phyloP scores from a whole-genome alignment of 2,888 invertebrate species.

The Hybos culiciformis region DNA sequence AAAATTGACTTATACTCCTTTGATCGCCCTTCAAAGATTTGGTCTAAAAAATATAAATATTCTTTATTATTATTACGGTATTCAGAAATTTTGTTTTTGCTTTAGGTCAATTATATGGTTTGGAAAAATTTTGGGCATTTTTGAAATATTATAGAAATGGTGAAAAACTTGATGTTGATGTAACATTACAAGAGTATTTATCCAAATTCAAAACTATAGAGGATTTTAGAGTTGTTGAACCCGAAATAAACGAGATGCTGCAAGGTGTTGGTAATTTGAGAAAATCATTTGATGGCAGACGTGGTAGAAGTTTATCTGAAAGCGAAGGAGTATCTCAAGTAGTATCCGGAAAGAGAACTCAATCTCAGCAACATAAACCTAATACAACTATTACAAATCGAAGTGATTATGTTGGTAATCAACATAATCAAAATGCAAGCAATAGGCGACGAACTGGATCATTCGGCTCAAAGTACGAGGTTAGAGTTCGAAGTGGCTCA shows the following conservation, averaged over 20 bases:
- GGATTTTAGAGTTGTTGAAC: slow-evolving; percentile 66
- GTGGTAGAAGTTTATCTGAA: slow-evolving; percentile 55
- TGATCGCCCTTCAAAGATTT: not conserved
- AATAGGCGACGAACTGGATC: slow-evolving; percentile 33
- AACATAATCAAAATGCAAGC: slow-evolving; percentile 14
- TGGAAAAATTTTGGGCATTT: slow-evolving; percentile 99
- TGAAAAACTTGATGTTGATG: slow-evolving; percentile 56
- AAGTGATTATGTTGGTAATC: slow-evolving; percentile 33
- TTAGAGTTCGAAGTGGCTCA: slow-evolving; percentile 33
- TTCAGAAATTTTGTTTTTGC: no score
- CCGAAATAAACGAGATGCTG: slow-evolving; percentile 46
- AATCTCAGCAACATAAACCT: slow-evolving; percentile 13
- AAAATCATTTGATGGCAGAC: slow-evolving; percentile 38
- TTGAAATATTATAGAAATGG: slow-evolving; percentile 87
- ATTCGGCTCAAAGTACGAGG: slow-evolving; percentile 24
- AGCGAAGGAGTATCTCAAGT: slow-evolving; percentile 40
- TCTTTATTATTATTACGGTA: no score
- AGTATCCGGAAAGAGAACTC: slow-evolving; percentile 19
- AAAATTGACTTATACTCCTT: no score
- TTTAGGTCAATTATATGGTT: slow-evolving; percentile 84
- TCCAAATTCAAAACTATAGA: slow-evolving; percentile 74
- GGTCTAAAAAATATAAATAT: not conserved
- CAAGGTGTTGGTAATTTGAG: slow-evolving; percentile 39
- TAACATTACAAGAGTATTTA: slow-evolving; percentile 56
- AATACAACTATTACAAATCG: slow-evolving; percentile 35